Base-by-base conservation (phyloP, 2,113 vertebrate genomes). In the Callionymus lyra region DNA sequence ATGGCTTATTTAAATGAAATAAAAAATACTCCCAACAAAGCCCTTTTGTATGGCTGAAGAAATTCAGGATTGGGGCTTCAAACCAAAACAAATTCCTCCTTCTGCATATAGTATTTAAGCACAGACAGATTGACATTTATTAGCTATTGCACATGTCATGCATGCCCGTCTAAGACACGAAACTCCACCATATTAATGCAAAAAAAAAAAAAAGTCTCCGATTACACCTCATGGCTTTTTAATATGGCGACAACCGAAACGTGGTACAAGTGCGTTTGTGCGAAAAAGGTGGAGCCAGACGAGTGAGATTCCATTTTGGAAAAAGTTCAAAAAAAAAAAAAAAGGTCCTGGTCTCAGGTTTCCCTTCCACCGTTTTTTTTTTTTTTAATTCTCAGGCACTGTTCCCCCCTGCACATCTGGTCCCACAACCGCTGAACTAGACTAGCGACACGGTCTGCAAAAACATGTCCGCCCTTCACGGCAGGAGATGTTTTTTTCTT, bases 121-220 rank as follows among this genome's bases (percentile, higher is more conserved):
- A 54, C 6, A 53, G 38, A 64, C 56, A 56, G 67, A 65, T 34
- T 13, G 45, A 72, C 50, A 62, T 56, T 46, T 45, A 40, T 41
- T 59, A 64, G 53, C 57, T 60, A 74, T 65, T 58, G 65, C 72
- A 68, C 62, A 65, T 59, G 55, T 65, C 76, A 79, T 58, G 72
- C 70, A 70, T 16, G 43, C 54, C 62, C 66, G 56, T 73, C 53
- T 59, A 62, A 64, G 61, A 74, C 66, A 66, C 53, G 41, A 65
- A 57, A 73, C 68, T 32, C 50, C 66, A 68, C 62, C 66, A 40
- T 49, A 55, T 38, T 18, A 58, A 68, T 16, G 38, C 47, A 33
- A 54, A 59, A n/a, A n/a, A n/a, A n/a, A n/a, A n/a, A n/a, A n/a
- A n/a, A 16, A 41, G 35, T 50, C 45, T 31, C 33, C 13, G 37